These are phyloP conservation scores for Acestrorhynchus altus DNA, from an alignment of 2,797 vertebrate species.

Conservation along the genomic window DNA sequence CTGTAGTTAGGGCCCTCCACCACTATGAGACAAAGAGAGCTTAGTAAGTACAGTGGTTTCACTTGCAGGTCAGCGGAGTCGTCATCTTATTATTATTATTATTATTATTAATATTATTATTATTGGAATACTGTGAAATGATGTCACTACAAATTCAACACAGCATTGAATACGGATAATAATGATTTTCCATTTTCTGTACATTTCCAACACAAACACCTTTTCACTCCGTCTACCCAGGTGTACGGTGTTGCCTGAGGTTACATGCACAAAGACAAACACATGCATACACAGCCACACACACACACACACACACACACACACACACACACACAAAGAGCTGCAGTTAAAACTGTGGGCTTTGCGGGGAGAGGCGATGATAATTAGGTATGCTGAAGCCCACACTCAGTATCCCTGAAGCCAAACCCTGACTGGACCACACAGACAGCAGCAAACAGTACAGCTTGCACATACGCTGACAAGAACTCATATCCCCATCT, in stretches of 20 bases:
- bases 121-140: not conserved
- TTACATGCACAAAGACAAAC: not conserved
- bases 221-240: conserved; percentile 8
- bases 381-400: conserved; percentile 34
- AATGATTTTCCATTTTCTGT: too few species aligned
- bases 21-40: conserved; percentile 63
- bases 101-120: too few species aligned
- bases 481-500: not conserved
- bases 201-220: conserved; percentile 13
- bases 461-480: conserved; percentile 20
- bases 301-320: conserved; percentile 5
- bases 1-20: conserved; percentile 83
- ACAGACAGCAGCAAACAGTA: conserved; percentile 26
- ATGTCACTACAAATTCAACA: conserved; percentile 17
- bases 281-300: conserved; percentile 5
- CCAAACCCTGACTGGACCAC: conserved; percentile 54
- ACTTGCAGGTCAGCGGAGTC: too few species aligned
- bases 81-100: not conserved
- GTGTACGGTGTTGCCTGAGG: conserved; percentile 31
- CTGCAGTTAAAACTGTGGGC: conserved; percentile 22
- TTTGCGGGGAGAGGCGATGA: conserved; percentile 40
- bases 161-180: too few species aligned
- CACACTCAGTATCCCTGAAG: conserved; percentile 13
- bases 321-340: conserved; percentile 4
- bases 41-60: not conserved